Percentiles rank a stretch among this genome's conserved stretches.
These are phyloP conservation scores for Desmodus rotundus DNA, from an alignment of 2,113 vertebrate species.

Conservation along the genomic window DNA sequence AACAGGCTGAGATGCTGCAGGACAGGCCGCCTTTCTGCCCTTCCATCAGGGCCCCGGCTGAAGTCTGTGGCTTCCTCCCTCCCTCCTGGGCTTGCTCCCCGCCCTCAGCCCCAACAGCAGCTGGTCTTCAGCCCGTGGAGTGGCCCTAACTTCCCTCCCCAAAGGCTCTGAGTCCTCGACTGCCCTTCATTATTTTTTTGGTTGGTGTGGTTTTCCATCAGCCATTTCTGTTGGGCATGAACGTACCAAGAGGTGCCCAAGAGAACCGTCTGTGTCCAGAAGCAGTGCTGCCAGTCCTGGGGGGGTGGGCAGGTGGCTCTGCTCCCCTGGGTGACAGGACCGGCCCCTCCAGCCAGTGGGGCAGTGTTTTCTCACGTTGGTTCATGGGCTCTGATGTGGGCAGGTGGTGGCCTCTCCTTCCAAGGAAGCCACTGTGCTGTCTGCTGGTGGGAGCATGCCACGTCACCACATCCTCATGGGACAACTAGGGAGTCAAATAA, in stretches of 20 bases:
- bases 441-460: too few species aligned
- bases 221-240: neutral
- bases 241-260: neutral
- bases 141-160: neutral
- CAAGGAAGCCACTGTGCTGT: neutral
- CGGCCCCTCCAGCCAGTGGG: too few species aligned
- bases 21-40: too few species aligned
- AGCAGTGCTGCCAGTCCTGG: fast-evolving
- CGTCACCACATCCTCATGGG: too few species aligned
- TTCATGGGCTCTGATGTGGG: neutral
- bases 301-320: fast-evolving
- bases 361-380: fast-evolving
- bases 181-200: neutral
- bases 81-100: fast-evolving
- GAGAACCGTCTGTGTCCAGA: neutral
- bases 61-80: neutral
- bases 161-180: neutral
- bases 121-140: neutral
- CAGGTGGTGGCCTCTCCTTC: neutral
- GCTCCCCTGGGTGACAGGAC: neutral
- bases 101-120: neutral
- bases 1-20: fast-evolving
- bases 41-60: fast-evolving
- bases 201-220: neutral
- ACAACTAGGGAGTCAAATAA: fast-evolving